Evolutionary conservation across 1,140 invertebrate genomes (phyloP), one percentile per base, ranked within the genome.

Genomic region (Platyura marginata): DNA sequence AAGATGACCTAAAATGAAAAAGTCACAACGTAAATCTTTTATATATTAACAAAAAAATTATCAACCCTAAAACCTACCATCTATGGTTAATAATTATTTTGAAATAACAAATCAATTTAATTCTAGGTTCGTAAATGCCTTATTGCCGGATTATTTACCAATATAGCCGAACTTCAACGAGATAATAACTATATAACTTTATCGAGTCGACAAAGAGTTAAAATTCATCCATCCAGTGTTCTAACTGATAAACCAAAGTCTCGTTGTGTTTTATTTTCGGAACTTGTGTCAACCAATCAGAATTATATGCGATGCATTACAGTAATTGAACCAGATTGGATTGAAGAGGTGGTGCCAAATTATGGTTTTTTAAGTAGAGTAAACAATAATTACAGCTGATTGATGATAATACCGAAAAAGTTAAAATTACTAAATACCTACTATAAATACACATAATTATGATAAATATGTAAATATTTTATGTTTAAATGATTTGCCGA

Each of bases 111-210:
- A n/a, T n/a, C n/a, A 3, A 23, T 10, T 4, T 10, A 6, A 9
- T 49, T 49, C 21, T 50, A 65, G 56, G 57, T 93, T 11, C 70
- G 85, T 46, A 85, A 79, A 61, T 84, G 86, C 54, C 56, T 95
- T 13, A 57, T 86, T 13, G 70, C 75, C 41, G 91, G 90, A 13
- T 65, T 94, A 13, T 91, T 86, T 55, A 81, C 83, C 57, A 95
- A 94, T 65, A 72, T 88, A 45, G 87, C 90, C n/a, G 79, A 89
- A 63, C 53, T 88, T 6, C 79, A 89, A 47, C 77, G 84, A 51
- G 74, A 78, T 52, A 74, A 71, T 34, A 63, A 70, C 45, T 90
- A 87, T 54, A 51, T 81, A 35, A 77, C 79, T 19, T 75, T 86
- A 67, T 74, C 68, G 46, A 55, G 47, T 9, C 42, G 44, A 25